Base-by-base conservation (phyloP, 2,888 invertebrate species). In the Cephus runcator region DNA sequence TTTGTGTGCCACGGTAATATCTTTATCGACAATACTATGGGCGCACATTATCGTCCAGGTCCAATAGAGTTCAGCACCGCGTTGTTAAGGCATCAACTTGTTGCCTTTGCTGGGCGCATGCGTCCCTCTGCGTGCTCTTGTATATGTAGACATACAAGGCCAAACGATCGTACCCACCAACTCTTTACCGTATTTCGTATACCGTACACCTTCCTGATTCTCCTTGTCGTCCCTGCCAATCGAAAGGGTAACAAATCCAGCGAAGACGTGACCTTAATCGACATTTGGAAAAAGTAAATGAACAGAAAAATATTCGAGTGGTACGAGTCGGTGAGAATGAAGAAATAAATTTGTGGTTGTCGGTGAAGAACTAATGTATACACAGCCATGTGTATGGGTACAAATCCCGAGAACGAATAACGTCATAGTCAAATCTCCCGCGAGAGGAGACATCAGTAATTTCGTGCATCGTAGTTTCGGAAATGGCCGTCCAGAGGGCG, bases 61-160 rank as follows among this genome's bases (percentile, higher is more conserved):
- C 76, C 81, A 76, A 69, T 71, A 80, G 80, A 79, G 80, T 30
- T 69, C 79, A 79, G 83, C 81, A 81, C 82, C 79, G 83, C 84
- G 80, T 83, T 82, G 82, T 71, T 33, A 30, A 71, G 71, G 79
- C 85, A 79, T 80, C 85, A 84, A 87, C 87, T 87, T 87, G 87
- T 87, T 87, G 87, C 86, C 83, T 79, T 69, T 69, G 15, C 34
- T 77, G 40, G 31, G 85, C 86, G 86, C 86, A 86, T 87, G 85
- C 87, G 86, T 84, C 82, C 78, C 75, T 31, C 73, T 23, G 2
- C 56, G 9, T 56, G 23, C 56, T 23, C 2, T 23, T 23, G 56
- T 56, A 56, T 56, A 33, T 33, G 33, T 33, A 56, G 56, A 23
- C 23, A 23, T 12, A 12, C 23, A 23, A 23, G 23, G 23, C 23